phyloP scores from a whole-genome alignment of 2,113 vertebrate genomes.

The Herpailurus yagouaroundi region DNA sequence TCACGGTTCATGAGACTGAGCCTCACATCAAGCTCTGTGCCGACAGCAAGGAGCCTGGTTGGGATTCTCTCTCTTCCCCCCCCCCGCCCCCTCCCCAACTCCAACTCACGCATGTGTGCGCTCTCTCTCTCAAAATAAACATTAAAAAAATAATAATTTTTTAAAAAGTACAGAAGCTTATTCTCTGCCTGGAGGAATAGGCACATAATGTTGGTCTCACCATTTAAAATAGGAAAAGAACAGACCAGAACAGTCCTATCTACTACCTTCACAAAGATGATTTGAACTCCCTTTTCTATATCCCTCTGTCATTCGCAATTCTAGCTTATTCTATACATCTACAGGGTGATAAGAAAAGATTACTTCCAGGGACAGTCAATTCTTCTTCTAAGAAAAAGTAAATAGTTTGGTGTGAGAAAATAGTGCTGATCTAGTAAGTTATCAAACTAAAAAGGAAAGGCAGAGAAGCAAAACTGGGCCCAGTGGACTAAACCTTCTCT shows the following conservation, averaged over 20 bases:
- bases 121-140: too few species aligned
- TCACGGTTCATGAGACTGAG: too few species aligned
- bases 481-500: slow-evolving; percentile 1
- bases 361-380: neutral
- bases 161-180: neutral
- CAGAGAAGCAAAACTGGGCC: slow-evolving; percentile 25
- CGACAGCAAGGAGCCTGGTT: too few species aligned
- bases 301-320: neutral
- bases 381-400: slow-evolving; percentile 39
- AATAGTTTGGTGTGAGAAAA: slow-evolving; percentile 24
- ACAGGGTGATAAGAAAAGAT: neutral
- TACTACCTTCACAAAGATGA: neutral
- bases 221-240: neutral
- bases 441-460: slow-evolving; percentile 15
- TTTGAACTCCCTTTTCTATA: slow-evolving; percentile 10
- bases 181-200: neutral
- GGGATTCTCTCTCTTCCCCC: too few species aligned
- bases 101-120: too few species aligned
- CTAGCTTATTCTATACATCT: neutral
- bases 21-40: too few species aligned
- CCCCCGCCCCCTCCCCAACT: too few species aligned
- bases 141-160: too few species aligned
- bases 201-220: neutral
- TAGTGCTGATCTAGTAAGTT: slow-evolving; percentile 11
- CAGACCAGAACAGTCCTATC: neutral